Base-by-base conservation (phyloP, 2,888 invertebrate species). In the Oscheius onirici region DNA sequence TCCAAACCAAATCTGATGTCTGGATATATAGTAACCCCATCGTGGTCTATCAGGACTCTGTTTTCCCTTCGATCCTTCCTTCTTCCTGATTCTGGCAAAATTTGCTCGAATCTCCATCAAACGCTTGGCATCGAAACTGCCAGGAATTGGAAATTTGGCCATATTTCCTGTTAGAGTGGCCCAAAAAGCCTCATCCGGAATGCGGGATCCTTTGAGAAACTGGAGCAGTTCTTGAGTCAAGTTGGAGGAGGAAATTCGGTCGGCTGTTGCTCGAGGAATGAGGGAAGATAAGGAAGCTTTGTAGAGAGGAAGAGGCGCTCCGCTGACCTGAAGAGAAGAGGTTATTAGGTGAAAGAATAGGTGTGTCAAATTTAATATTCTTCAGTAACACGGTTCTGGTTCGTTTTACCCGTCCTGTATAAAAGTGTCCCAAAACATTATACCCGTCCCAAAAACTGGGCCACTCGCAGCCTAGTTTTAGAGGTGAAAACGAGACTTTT, bases 131-230 rank as follows among this genome's bases (percentile, higher is more conserved):
- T 75, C 55, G 8, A 75, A 11, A 66, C 49, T 54, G 68, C 77
- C 77, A 5, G 77, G 77, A 65, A 77, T 73, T 24, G 41, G 75
- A 65, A 51, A 75, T 66, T 46, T 68, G 34, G 69, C 26, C 22
- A 66, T 43, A 44, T 77, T 79, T 17, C 72, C 79, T 0, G 68
- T 40, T 0, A 79, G 43, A 0, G 79, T 75, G 0, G 68, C 77
- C 79, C 79, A 79, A 63, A 79, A 79, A 13, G 71, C 61, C 63
- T 79, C 79, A 60, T 79, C 79, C 1, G 79, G 73, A 10, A 79
- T 73, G 10, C 52, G 54, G 1, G 79, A 75, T 10, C 60, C 52
- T 20, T 73, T 52, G 0, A 79, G 72, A 28, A 74, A 77, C n/a
- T 71, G 49, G 6, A 79, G 57, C 22, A 77, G 69, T 2, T 68